Percentiles rank a stretch among this genome's conserved stretches.
Conservation (phyloP, 2,113 vertebrate genomes). For the Pseudolaguvia tuberculata region DNA sequence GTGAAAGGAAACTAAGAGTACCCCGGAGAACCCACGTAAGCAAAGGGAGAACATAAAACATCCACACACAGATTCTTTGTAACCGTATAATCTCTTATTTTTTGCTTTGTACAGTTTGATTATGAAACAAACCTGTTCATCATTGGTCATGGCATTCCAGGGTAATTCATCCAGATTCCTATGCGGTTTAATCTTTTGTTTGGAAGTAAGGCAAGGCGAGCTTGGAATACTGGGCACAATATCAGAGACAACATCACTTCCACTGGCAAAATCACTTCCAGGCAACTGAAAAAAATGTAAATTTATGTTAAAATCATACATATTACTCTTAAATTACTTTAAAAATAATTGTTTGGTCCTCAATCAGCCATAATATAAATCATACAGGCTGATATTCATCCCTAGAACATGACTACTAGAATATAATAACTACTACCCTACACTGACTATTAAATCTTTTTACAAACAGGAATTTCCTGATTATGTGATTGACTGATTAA, state of each 20-base stretch:
- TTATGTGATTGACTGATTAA: not conserved
- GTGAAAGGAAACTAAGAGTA: no score
- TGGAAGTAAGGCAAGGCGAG: conserved; percentile 89
- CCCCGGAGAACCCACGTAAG: no score
- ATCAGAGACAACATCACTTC: conserved; percentile 95
- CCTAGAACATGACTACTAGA: not conserved
- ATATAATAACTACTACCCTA: not conserved
- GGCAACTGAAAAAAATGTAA: conserved; percentile 73
- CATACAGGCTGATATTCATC: not conserved
- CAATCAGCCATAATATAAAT: not conserved
- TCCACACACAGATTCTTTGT: no score
- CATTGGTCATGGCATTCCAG: conserved; percentile 98
- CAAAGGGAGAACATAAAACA: no score
- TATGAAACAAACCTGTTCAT: conserved; percentile 79
- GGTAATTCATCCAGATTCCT: conserved; percentile 93
- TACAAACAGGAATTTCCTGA: not conserved
- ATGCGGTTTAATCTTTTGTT: conserved; percentile 86
- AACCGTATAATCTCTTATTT: no score
- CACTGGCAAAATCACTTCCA: conserved; percentile 93
- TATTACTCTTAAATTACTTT: not conserved
- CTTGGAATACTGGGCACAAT: conserved; percentile 95
- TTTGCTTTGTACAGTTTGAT: no score
- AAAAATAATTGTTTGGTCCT: not conserved
- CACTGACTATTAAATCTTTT: not conserved
- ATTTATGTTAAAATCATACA: not conserved